Base-by-base conservation (phyloP, 2,797 vertebrate species). In the Huso huso region DNA sequence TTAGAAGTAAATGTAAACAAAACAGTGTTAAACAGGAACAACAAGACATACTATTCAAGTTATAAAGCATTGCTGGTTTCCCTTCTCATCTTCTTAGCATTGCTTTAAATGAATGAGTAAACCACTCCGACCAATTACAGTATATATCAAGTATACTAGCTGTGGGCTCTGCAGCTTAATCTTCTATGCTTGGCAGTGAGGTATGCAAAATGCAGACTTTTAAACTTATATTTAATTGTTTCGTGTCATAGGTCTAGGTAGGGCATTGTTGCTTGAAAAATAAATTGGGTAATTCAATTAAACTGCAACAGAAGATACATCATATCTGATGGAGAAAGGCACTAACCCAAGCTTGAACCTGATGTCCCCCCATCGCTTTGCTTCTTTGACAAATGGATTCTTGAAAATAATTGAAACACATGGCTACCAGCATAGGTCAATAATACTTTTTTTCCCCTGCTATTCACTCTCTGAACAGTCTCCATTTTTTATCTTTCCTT, bases 251-350 rank as follows among this genome's bases (percentile, higher is more conserved):
- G 90, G 89, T 95, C 89, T 87, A 90, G 84, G 91, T 91, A 88
- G 90, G 90, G 93, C 93, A 93, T 95, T 95, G 93, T 94, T 95
- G 94, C 95, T 93, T 95, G 93, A 97, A 95, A 94, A 97, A 94
- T 94, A 97, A 96, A 98, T 96, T 94, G 92, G 90, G 89, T 95
- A 97, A 98, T 97, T 97, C 93, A 97, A 98, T 96, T 98, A 96
- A 95, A 95, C 92, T 91, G 89, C 91, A 93, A 89, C 89, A 92
- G 92, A 93, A 94, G 93, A 96, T 95, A 93, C 93, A 93, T 95
- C 92, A 94, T 94, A 97, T 96, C 91, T 93, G 92, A 94, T 96
- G 91, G 90, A 94, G 92, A 94, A 94, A 90, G 89, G 93, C 93
- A 93, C 87, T 94, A 95, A 95, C 94, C 94, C 93, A 89, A 91